These are phyloP conservation scores for Meda fulgida DNA, from an alignment of 2,797 vertebrate species.

Conservation along the genomic window DNA sequence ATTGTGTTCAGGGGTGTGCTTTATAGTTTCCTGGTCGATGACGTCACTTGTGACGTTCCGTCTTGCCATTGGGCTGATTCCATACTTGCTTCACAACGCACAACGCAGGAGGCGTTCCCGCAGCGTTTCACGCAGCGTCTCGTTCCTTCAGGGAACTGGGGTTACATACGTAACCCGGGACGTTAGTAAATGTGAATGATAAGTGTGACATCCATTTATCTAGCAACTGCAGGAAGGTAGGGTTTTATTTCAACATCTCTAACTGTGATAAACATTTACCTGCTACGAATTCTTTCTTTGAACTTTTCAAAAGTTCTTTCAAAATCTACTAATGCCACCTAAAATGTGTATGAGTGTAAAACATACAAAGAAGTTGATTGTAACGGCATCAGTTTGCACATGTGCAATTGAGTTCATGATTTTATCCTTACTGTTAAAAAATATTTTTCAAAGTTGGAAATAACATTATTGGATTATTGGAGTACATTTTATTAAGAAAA, in stretches of 20 bases:
- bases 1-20: too few species aligned
- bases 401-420: background rate
- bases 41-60: too few species aligned
- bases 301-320: background rate
- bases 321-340: background rate
- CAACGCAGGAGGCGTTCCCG: too few species aligned
- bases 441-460: background rate
- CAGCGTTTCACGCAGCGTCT: too few species aligned
- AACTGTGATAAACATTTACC: background rate
- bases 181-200: slow-evolving; percentile 52
- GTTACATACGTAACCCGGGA: too few species aligned
- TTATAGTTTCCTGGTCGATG: too few species aligned
- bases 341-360: background rate
- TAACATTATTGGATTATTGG: background rate
- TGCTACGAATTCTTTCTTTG: background rate
- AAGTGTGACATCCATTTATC: slow-evolving; percentile 75
- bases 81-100: too few species aligned
- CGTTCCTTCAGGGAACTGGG: too few species aligned
- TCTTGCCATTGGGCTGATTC: too few species aligned
- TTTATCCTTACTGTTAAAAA: background rate
- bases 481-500: background rate
- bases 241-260: slow-evolving; percentile 16
- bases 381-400: background rate
- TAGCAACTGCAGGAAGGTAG: slow-evolving; percentile 62
- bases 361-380: background rate